A percentile compares a stretch with the other conserved stretches of the same genome.
Conservation (phyloP, 2,888 invertebrate genomes). For the Dendrolimus pini region DNA sequence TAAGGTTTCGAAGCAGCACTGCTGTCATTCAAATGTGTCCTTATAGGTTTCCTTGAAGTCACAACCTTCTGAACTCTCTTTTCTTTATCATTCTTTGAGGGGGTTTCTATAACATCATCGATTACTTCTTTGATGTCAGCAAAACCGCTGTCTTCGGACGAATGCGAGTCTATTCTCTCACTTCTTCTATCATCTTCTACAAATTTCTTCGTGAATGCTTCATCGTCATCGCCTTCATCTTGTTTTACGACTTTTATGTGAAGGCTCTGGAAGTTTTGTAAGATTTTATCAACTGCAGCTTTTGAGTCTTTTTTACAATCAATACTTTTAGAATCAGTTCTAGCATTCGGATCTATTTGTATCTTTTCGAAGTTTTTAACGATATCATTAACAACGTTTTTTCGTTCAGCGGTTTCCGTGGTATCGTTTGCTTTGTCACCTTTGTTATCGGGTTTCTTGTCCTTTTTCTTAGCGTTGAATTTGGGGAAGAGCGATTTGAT, state of each 20-base stretch:
- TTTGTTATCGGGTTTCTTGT: slow-evolving; percentile 16
- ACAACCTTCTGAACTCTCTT: slow-evolving; percentile 31
- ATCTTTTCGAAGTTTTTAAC: slow-evolving; percentile 6
- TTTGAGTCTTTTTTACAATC: neutral
- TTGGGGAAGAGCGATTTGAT: slow-evolving; percentile 11
- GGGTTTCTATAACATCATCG: slow-evolving; percentile 23
- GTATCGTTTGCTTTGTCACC: slow-evolving; percentile 16
- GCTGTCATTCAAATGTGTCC: neutral
- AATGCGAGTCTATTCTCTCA: slow-evolving; percentile 44
- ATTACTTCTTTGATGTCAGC: slow-evolving; percentile 32
- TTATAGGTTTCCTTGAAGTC: slow-evolving; percentile 24
- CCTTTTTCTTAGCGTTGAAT: slow-evolving; percentile 31
- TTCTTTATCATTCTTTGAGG: slow-evolving; percentile 27
- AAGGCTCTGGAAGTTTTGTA: slow-evolving; percentile 10
- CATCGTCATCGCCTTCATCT: slow-evolving; percentile 28
- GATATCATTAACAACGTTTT: slow-evolving; percentile 15
- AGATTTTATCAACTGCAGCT: slow-evolving; percentile 5
- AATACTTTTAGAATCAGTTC: neutral
- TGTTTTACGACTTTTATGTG: slow-evolving; percentile 18
- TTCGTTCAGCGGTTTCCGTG: slow-evolving; percentile 8
- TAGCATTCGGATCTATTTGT: slow-evolving; percentile 10
- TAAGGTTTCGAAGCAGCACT: neutral
- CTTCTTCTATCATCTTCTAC: slow-evolving; percentile 35
- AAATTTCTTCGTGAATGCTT: slow-evolving; percentile 40
- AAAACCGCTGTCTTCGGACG: slow-evolving; percentile 57